phyloP scores from a whole-genome alignment of 2,113 vertebrate genomes.

The Petrocephalus zakoni region DNA sequence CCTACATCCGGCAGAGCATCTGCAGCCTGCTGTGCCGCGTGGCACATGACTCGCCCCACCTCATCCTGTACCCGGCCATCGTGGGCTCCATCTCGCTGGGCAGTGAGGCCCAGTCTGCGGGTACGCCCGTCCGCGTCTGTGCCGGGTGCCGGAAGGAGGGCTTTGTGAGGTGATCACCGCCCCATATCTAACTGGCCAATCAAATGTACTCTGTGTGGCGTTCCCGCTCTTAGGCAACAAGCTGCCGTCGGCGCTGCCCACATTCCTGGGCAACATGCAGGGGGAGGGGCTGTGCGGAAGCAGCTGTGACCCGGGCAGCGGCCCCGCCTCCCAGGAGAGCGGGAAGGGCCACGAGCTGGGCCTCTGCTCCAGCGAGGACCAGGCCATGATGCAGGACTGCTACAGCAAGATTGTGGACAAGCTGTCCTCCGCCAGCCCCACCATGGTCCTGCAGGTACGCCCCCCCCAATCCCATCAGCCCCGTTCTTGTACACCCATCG shows the following conservation, averaged over 20 bases:
- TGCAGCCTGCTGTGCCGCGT: conserved; percentile 93
- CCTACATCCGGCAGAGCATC: conserved; percentile 93
- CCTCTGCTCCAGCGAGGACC: conserved; percentile 84
- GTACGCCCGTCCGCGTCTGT: conserved; percentile 43
- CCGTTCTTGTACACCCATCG: neutral
- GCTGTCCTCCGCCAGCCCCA: conserved; percentile 86
- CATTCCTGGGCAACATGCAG: conserved; percentile 87
- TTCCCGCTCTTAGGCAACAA: conserved; percentile 68
- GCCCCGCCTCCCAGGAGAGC: conserved; percentile 73
- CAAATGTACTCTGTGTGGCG: neutral
- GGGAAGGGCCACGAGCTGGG: conserved; percentile 72
- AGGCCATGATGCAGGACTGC: conserved; percentile 99
- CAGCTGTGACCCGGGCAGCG: conserved; percentile 73
- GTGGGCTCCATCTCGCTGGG: conserved; percentile 94
- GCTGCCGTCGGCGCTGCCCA: conserved; percentile 83
- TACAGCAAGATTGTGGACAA: conserved; percentile 99
- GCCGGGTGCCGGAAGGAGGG: neutral
- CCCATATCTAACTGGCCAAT: neutral
- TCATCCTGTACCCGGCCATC: conserved; percentile 93
- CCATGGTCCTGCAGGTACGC: conserved; percentile 95
- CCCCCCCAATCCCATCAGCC: accelerated
- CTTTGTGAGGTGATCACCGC: neutral
- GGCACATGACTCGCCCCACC: conserved; percentile 93
- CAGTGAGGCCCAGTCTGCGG: conserved; percentile 84
- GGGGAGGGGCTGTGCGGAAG: conserved; percentile 73